Evolutionary conservation across 1,140 invertebrate genomes (phyloP).

Genomic region (Globodera rostochiensis): DNA sequence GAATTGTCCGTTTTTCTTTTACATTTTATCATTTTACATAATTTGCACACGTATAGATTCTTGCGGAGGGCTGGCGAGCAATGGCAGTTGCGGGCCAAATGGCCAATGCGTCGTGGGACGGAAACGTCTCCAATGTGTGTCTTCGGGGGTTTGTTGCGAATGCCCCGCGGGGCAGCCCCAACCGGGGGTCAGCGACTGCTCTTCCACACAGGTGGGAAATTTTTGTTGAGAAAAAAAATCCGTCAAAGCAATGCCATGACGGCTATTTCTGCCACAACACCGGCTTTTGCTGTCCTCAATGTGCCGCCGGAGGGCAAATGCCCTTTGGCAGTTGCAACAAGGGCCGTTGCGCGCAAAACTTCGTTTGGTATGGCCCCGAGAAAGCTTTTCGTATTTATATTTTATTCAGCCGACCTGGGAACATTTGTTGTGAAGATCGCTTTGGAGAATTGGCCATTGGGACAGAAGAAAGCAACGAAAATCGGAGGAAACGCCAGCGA

Average conservation of each 20-base stretch:
- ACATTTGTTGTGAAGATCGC: slow-evolving; percentile 4
- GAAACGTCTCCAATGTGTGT: slow-evolving; percentile 3
- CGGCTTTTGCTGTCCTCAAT: slow-evolving; percentile 32
- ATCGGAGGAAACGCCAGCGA: neutral
- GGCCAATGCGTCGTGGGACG: slow-evolving; percentile 10
- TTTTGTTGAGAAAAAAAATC: neutral
- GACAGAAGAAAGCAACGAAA: neutral
- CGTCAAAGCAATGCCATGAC: slow-evolving; percentile 1
- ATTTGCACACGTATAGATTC: slow-evolving; percentile 13
- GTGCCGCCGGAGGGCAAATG: slow-evolving; percentile 4
- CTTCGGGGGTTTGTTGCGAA: slow-evolving; percentile 22
- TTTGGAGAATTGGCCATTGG: slow-evolving; percentile 7
- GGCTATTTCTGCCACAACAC: slow-evolving; percentile 22
- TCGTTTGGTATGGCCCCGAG: neutral
- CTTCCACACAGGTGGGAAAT: neutral
- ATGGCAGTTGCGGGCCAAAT: slow-evolving; percentile 17
- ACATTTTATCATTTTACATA: neutral
- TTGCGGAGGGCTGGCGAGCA: slow-evolving; percentile 18
- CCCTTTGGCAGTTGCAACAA: slow-evolving; percentile 25
- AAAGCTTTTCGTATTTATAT: neutral
- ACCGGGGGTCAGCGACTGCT: neutral
- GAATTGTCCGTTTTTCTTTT: slow-evolving; percentile 7
- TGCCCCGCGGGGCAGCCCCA: slow-evolving; percentile 13
- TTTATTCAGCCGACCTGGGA: neutral
- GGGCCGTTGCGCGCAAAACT: slow-evolving; percentile 14